phyloP scores from a whole-genome alignment of 2,888 invertebrate species.

The Teleogryllus oceanicus region DNA sequence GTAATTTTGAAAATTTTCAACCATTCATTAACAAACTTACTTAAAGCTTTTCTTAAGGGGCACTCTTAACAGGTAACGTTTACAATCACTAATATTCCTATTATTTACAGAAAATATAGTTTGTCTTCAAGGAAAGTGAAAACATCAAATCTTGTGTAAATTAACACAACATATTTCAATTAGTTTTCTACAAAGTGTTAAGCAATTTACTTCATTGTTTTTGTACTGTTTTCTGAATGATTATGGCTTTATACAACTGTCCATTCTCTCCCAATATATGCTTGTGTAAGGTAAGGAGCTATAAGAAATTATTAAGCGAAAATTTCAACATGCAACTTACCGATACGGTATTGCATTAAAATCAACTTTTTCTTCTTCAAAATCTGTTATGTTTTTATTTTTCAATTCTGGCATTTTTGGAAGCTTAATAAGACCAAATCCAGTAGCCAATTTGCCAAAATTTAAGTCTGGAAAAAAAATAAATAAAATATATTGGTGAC shows the following conservation, averaged over 20 bases:
- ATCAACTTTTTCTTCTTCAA: constrained; percentile 61
- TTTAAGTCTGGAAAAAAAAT: constrained; percentile 64
- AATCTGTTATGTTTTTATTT: constrained; percentile 56
- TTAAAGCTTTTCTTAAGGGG: too few relatives aligned
- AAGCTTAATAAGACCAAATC: constrained; percentile 84
- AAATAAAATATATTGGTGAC: background rate
- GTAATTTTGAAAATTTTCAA: too few relatives aligned
- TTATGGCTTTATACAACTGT: background rate
- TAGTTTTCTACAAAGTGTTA: background rate
- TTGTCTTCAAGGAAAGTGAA: too few relatives aligned
- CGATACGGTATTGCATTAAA: constrained; percentile 71
- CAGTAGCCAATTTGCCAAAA: constrained; percentile 75
- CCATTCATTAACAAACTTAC: too few relatives aligned
- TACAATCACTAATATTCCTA: too few relatives aligned
- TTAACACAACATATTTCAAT: too few relatives aligned
- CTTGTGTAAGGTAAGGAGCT: background rate
- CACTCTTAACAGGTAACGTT: too few relatives aligned
- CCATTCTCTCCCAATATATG: background rate
- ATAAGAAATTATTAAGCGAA: background rate
- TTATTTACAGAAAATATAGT: too few relatives aligned
- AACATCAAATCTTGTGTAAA: too few relatives aligned
- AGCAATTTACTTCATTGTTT: background rate
- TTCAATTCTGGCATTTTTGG: constrained; percentile 95
- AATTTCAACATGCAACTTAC: constrained; percentile 36
- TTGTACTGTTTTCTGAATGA: background rate